phyloP scores from a whole-genome alignment of 2,113 vertebrate genomes.

The Spermophilus dauricus region DNA sequence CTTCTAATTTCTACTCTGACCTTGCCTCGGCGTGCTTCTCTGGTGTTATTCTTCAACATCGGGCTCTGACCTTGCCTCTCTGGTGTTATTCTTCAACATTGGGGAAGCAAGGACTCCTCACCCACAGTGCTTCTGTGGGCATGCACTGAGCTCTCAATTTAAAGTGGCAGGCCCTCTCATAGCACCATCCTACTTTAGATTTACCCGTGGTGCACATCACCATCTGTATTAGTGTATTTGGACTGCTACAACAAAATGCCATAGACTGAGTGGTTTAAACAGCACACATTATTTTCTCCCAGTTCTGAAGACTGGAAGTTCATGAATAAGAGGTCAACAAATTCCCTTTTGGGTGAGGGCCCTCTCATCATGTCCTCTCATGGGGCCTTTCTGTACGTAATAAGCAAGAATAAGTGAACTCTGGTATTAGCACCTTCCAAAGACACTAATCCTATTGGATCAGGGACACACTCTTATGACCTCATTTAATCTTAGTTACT shows the following conservation, averaged over 20 bases:
- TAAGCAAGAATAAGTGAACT: not conserved
- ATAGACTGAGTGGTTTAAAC: not conserved
- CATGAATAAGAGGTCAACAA: not conserved
- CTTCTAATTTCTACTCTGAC: too few species aligned
- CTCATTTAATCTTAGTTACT: not conserved
- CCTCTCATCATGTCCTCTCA: not conserved
- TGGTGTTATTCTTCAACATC: too few species aligned
- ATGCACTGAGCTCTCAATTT: not conserved
- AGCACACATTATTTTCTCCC: not conserved
- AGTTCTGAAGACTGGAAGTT: not conserved
- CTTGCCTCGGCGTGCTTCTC: too few species aligned
- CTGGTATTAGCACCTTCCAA: not conserved
- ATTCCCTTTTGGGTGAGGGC: not conserved
- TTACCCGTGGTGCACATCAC: not conserved
- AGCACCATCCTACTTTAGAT: not conserved
- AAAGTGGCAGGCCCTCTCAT: not conserved
- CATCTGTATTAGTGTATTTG: not conserved
- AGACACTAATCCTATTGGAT: not conserved
- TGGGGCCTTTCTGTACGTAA: not conserved
- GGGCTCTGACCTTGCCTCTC: too few species aligned
- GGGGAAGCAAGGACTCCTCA: too few species aligned
- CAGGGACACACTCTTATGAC: not conserved
- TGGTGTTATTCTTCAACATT: too few species aligned
- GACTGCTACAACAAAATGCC: not conserved
- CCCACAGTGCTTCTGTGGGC: not conserved